Percentiles rank a stretch among this genome's conserved stretches.
Conservation (phyloP, 1,140 invertebrate genomes). For the Globodera rostochiensis region DNA sequence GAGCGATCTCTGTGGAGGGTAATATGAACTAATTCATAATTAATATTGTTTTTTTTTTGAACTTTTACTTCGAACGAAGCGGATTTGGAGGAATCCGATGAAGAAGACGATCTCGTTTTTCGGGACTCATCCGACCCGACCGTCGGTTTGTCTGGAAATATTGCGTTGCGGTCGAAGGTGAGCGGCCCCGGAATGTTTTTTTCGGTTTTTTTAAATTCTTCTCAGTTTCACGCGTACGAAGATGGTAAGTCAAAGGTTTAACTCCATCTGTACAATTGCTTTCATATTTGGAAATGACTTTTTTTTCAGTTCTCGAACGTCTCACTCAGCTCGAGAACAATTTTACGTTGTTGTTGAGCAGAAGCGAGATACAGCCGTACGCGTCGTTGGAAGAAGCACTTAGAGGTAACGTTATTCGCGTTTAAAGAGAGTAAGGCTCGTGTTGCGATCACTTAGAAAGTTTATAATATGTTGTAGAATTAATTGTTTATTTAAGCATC, state of each 20-base stretch:
- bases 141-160: background rate
- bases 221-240: background rate
- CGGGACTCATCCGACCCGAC: background rate
- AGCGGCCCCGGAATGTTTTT: background rate
- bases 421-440: too few species aligned
- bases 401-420: background rate
- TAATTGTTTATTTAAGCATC: conserved; percentile 43
- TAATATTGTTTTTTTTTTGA: background rate
- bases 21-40: background rate
- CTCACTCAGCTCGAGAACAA: conserved; percentile 62
- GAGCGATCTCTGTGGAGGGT: background rate
- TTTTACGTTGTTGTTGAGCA: conserved; percentile 59
- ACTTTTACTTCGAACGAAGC: background rate
- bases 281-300: background rate
- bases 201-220: background rate
- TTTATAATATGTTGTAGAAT: conserved; percentile 9
- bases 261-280: background rate
- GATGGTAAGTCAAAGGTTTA: background rate
- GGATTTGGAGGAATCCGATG: conserved; percentile 20
- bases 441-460: too few species aligned
- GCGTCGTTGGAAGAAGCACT: conserved; percentile 51
- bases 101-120: conserved; percentile 1
- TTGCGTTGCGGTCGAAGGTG: background rate
- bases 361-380: conserved; percentile 56
- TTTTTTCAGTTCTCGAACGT: conserved; percentile 52